Evolutionary conservation across 2,113 vertebrate genomes (phyloP).

Genomic region (Xyliphius kryptos): DNA sequence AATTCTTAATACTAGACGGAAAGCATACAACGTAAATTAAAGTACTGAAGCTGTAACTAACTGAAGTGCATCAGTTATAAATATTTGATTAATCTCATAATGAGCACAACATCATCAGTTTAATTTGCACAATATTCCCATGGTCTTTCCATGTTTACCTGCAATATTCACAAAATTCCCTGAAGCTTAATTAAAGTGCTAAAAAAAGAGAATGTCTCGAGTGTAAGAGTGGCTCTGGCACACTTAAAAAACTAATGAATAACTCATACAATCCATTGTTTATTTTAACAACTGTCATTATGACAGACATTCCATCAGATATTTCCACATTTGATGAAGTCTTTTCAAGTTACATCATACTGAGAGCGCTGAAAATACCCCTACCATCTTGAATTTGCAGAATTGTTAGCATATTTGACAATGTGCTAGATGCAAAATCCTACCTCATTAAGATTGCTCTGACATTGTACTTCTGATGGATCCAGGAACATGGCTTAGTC

Average conservation of each 20-base stretch:
- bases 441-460: no score
- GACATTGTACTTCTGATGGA: no score
- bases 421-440: neutral
- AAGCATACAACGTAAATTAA: no score
- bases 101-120: no score
- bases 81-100: no score
- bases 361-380: neutral
- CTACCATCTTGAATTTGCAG: neutral
- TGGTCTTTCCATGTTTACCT: constrained; percentile 67
- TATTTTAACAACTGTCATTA: constrained; percentile 59
- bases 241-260: constrained; percentile 67
- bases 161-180: constrained; percentile 57
- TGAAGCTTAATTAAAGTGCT: constrained; percentile 68
- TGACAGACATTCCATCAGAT: constrained; percentile 45
- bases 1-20: no score
- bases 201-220: constrained; percentile 45
- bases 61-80: no score
- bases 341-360: constrained; percentile 40
- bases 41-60: no score
- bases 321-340: constrained; percentile 43
- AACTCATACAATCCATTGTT: constrained; percentile 59
- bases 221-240: constrained; percentile 58
- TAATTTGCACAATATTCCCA: constrained; percentile 58
- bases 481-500: no score
- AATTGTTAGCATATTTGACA: constrained; percentile 30